Conservation (phyloP, 2,113 vertebrate species). For the Sylvilagus bachmani region DNA sequence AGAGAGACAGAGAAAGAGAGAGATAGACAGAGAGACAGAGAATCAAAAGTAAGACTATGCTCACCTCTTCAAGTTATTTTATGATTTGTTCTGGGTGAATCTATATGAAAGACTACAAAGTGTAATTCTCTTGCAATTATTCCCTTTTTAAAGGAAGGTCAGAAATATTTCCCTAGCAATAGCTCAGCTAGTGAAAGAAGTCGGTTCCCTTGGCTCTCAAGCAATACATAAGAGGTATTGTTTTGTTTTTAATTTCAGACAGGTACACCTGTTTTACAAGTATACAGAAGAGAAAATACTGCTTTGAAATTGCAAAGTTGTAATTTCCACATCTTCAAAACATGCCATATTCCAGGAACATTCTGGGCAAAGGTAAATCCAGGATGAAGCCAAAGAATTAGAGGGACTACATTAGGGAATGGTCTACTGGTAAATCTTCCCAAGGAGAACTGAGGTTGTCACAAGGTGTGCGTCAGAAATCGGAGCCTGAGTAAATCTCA, state of each 20-base stretch:
- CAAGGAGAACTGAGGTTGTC: accelerated
- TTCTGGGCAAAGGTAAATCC: not conserved
- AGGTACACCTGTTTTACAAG: not conserved
- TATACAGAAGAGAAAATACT: not conserved
- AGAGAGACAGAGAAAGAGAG: no score
- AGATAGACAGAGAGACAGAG: no score
- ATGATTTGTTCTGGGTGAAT: not conserved
- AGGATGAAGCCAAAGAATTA: not conserved
- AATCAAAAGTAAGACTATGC: not conserved
- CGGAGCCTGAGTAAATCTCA: not conserved
- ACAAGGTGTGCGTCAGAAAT: not conserved
- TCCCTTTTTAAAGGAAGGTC: not conserved
- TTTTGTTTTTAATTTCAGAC: not conserved
- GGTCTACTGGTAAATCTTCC: not conserved
- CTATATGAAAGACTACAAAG: not conserved
- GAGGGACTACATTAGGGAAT: not conserved
- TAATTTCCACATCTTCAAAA: not conserved
- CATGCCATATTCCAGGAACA: not conserved
- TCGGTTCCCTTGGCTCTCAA: not conserved
- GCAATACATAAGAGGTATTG: not conserved
- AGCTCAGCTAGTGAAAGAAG: not conserved
- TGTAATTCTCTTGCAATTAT: not conserved
- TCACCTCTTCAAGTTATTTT: not conserved
- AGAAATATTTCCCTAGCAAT: not conserved
- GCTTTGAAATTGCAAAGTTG: not conserved